Evolutionary conservation across 2,888 invertebrate genomes (phyloP), one percentile per base, ranked within the genome.

Genomic region (Dermolepida albohirtum): DNA sequence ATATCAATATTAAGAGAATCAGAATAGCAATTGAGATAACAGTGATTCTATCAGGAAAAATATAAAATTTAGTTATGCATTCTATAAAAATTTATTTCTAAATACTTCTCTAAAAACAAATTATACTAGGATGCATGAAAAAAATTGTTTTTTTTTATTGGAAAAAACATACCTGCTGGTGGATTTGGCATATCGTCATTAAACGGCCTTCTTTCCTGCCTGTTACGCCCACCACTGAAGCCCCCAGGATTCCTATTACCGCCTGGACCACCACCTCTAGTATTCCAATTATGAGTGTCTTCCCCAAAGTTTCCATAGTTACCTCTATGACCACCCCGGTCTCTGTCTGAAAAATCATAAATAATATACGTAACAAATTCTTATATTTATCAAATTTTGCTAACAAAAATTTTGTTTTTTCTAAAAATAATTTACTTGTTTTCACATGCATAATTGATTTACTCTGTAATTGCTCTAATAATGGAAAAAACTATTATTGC

Each of bases 261-360:
- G 64, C 84, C 83, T 72, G 74, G 72, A 52, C 76, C 76, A 70
- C 78, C 81, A 52, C 76, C 77, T 52, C 79, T 77, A 67, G 78
- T 64, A 49, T 72, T 71, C 73, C 78, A 84, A 80, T 84, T 83
- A 71, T 84, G 83, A 71, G 76, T 77, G 77, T 86, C 86, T 72
- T 84, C 84, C 22, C 76, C 77, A 69, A 83, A 83, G 72, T 82
- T 82, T 74, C 87, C 86, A 76, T 86, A 86, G 75, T 86, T 84
- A 40, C 85, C 85, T 72, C 86, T 76, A 72, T 84, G 81, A 68
- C 83, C 81, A 55, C 81, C 81, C 81, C 86, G 84, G 78, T 81
- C 85, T 67, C 86, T 85, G 81, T 77, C 77, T 78, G 51, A 12
- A 68, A 71, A 40, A n/a, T 41, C 17, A 16, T 29, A 50, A 52